These are phyloP conservation scores for Stomatorhinus ivindoensis DNA, from an alignment of 2,113 vertebrate species.

Conservation along the genomic window DNA sequence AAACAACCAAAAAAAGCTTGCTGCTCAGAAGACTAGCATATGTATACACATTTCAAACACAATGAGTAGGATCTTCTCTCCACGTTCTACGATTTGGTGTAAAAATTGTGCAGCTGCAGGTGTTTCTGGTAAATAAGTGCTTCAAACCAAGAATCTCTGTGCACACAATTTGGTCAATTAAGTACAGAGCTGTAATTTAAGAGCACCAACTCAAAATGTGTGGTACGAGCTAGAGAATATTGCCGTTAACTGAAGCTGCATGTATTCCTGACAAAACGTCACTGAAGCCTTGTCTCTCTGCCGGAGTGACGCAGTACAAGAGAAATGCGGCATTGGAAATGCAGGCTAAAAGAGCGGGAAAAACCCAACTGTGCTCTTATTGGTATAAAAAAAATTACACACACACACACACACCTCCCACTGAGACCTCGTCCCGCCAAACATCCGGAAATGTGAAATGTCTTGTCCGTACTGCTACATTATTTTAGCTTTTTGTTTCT, in stretches of 20 bases:
- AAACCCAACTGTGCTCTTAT: constrained; percentile 21
- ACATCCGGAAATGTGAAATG: constrained; percentile 35
- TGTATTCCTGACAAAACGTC: constrained; percentile 15
- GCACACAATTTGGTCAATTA: constrained; percentile 44
- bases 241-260: constrained; percentile 20
- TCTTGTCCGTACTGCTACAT: constrained; percentile 59
- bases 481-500: constrained; percentile 42
- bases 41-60: constrained; percentile 27
- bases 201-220: constrained; percentile 30
- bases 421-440: constrained; percentile 31
- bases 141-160: constrained; percentile 33
- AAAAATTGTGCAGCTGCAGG: constrained; percentile 18
- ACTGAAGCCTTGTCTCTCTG: constrained; percentile 40
- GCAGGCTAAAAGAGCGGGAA: constrained; percentile 6
- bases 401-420: not conserved
- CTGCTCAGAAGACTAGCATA: constrained; percentile 27
- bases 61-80: constrained; percentile 9
- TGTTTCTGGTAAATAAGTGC: constrained; percentile 38
- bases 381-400: not conserved
- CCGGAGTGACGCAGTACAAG: constrained; percentile 37
- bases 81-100: constrained; percentile 24
- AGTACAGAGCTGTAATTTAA: constrained; percentile 28
- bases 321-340: not conserved
- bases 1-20: constrained; percentile 25
- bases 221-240: constrained; percentile 40